These are phyloP conservation scores for Cherax destructor DNA, from an alignment of 1,140 invertebrate species.

Conservation along the genomic window DNA sequence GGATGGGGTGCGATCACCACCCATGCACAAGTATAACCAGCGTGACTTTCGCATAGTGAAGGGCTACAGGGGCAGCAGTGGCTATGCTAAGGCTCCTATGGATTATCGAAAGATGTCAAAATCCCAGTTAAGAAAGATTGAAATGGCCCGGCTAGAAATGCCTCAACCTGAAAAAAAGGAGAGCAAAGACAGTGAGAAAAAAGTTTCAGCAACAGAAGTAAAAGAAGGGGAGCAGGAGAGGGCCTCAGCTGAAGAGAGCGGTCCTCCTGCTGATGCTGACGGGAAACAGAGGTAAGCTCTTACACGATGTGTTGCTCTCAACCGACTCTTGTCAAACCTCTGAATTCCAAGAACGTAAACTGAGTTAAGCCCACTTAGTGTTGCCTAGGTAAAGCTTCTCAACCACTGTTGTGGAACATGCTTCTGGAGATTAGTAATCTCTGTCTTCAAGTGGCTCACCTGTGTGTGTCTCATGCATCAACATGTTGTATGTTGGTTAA, in stretches of 20 bases:
- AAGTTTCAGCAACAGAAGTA: conserved; percentile 24
- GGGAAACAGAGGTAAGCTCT: conserved; percentile 39
- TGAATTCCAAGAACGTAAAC: neutral
- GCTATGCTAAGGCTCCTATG: neutral
- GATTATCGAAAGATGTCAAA: conserved; percentile 37
- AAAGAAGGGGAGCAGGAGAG: conserved; percentile 35
- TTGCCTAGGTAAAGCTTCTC: conserved; percentile 6
- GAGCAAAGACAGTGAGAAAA: conserved; percentile 34
- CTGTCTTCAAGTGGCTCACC: neutral
- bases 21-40: conserved; percentile 26
- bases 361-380: neutral
- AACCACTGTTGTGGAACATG: neutral
- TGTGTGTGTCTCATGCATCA: neutral
- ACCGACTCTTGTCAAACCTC: conserved; percentile 19
- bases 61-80: neutral
- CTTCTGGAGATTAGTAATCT: neutral
- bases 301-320: conserved; percentile 10
- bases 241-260: conserved; percentile 15
- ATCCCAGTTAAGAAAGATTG: conserved; percentile 31
- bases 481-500: neutral
- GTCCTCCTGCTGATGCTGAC: conserved; percentile 12
- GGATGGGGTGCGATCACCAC: conserved; percentile 36
- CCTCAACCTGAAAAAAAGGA: conserved; percentile 47
- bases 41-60: conserved; percentile 15
- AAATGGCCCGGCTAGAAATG: conserved; percentile 51